phyloP scores from a whole-genome alignment of 2,888 invertebrate species.

The Diplazon laetatorius region DNA sequence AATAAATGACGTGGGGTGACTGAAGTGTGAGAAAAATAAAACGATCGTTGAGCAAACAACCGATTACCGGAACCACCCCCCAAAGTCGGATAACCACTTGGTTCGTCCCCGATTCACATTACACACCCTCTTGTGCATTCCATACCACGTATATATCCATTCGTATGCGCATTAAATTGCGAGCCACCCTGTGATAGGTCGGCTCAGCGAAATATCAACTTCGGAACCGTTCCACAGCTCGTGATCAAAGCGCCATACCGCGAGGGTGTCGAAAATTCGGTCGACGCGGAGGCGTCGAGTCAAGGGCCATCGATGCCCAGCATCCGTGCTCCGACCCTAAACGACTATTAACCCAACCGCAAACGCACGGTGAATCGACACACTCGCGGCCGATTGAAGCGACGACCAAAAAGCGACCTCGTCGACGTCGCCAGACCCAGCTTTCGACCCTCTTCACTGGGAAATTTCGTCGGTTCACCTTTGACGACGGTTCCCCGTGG shows the following conservation, averaged over 20 bases:
- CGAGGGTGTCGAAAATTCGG: slow-evolving; percentile 16
- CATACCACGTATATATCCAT: background rate
- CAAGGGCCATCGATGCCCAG: slow-evolving; percentile 56
- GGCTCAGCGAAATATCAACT: background rate
- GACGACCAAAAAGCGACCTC: slow-evolving; percentile 17
- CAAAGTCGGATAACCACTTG: background rate
- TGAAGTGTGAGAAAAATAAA: slow-evolving; percentile 3
- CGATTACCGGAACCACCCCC: slow-evolving; percentile 33
- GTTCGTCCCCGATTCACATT: slow-evolving; percentile 28
- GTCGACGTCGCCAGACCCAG: background rate
- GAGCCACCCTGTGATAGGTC: background rate
- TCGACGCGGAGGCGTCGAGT: slow-evolving; percentile 46
- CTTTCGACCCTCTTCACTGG: background rate
- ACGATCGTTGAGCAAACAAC: slow-evolving; percentile 17
- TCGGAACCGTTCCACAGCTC: background rate
- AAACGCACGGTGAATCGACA: slow-evolving; percentile 7
- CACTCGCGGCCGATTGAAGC: background rate
- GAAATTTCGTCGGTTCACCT: background rate
- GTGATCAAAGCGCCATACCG: slow-evolving; percentile 50
- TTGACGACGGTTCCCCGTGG: background rate
- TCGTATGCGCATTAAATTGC: background rate
- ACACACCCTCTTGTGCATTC: background rate
- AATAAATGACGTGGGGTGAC: slow-evolving; percentile 3
- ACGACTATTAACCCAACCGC: slow-evolving; percentile 28
- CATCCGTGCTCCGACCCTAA: slow-evolving; percentile 37